Evolutionary conservation across 2,888 invertebrate genomes (phyloP), one percentile per base, ranked within the genome.

Genomic region (Hermaeophaga mercurialis): DNA sequence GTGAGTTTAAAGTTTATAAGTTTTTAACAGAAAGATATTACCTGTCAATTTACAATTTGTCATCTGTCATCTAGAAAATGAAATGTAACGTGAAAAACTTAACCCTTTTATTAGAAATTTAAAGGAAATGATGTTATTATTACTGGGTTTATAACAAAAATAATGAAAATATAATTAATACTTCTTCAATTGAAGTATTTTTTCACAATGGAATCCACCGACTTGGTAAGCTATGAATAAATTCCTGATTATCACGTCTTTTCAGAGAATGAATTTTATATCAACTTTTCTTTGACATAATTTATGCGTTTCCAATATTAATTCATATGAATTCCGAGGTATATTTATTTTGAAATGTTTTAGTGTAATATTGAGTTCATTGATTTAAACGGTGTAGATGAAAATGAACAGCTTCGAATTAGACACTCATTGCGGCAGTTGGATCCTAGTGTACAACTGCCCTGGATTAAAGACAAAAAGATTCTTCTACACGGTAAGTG

Each of bases 311-410:
- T 1, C n/a, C 9, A 24, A 36, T 45, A 5, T 26, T 38, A 48
- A 17, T 14, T 19, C 12, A 18, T n/a, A n/a, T n/a, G n/a, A n/a
- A n/a, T n/a, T n/a, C n/a, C n/a, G n/a, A n/a, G n/a, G n/a, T 6
- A 4, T 31, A 41, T 41, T 28, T 34, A 31, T 9, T 14, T 11
- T 31, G 15, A 18, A 9, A 28, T n/a, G 26, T 66, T 65, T 18
- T 54, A 73, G 73, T 43, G 61, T 47, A 62, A 62, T 50, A 70
- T 75, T 80, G 84, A 87, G 80, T 89, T 88, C 81, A 82, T 89
- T 80, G 88, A 89, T 82, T 82, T 88, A 73, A 84, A 83, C 76
- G 87, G 85, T 79, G 84, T 87, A 75, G 86, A 85, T 78, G 86
- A 85, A 77, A 82, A 82, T 71, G 88, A 88, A 75, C 80, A 83